phyloP scores from a whole-genome alignment of 2,888 invertebrate species.

The Hypolimnas misippus region DNA sequence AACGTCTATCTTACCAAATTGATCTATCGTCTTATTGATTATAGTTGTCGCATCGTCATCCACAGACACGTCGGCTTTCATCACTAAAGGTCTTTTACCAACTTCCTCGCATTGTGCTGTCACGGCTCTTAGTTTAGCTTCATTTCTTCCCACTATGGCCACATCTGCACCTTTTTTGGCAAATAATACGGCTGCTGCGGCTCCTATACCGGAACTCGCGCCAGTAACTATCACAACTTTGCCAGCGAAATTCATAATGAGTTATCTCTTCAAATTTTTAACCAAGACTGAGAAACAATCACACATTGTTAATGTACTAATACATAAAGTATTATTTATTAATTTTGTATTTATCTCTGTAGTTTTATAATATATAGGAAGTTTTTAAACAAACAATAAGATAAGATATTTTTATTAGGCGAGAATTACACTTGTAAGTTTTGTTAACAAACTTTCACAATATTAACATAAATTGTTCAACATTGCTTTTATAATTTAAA shows the following conservation, averaged over 20 bases:
- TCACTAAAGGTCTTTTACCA: constrained; percentile 46
- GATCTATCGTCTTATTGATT: constrained; percentile 47
- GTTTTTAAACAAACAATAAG: too few species aligned
- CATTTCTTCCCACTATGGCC: constrained; percentile 61
- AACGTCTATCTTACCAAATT: constrained; percentile 53
- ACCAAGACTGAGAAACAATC: too few species aligned
- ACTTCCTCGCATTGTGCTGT: constrained; percentile 50
- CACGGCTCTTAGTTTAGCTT: constrained; percentile 52
- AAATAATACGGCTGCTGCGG: constrained; percentile 53
- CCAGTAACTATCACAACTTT: constrained; percentile 66
- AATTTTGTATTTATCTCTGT: background rate
- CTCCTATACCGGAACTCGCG: constrained; percentile 66
- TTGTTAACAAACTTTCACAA: too few species aligned
- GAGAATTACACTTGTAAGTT: too few species aligned
- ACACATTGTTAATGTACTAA: background rate
- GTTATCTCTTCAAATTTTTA: background rate
- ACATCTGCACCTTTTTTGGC: constrained; percentile 58
- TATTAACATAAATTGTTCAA: too few species aligned
- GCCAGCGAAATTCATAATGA: constrained; percentile 57
- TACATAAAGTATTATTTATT: background rate
- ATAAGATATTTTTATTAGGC: too few species aligned
- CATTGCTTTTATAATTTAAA: too few species aligned
- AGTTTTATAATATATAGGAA: too few species aligned
- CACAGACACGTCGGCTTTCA: constrained; percentile 52
- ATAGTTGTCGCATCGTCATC: constrained; percentile 46